Conservation (phyloP, 1,140 invertebrate species). For the Solen grandis region DNA sequence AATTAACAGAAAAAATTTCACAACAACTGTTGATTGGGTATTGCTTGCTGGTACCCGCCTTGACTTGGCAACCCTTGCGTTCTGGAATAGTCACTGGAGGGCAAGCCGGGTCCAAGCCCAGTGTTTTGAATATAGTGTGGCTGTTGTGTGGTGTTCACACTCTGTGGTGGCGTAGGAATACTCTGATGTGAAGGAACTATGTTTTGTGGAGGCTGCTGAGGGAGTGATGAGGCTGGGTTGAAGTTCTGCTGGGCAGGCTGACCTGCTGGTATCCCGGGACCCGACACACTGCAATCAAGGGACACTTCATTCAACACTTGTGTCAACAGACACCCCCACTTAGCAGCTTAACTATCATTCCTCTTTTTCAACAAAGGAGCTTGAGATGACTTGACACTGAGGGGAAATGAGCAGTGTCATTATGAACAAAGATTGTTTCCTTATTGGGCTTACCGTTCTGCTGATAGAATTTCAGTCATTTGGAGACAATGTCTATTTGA, state of each 20-base stretch:
- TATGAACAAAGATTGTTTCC: too few relatives aligned
- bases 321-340: too few relatives aligned
- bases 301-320: background rate
- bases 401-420: too few relatives aligned
- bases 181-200: conserved; percentile 48
- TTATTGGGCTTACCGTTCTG: too few relatives aligned
- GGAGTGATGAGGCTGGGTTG: conserved; percentile 12
- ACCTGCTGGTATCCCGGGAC: background rate
- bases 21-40: conserved; percentile 49
- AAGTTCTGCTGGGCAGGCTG: conserved; percentile 13
- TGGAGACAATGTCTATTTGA: too few relatives aligned
- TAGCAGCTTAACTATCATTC: too few relatives aligned
- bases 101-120: conserved; percentile 31
- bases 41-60: conserved; percentile 43
- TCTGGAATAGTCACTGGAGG: conserved; percentile 35
- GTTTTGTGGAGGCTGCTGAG: conserved; percentile 45
- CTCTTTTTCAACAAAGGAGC: too few relatives aligned
- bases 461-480: too few relatives aligned
- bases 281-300: conserved; percentile 30
- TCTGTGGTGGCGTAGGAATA: conserved; percentile 36
- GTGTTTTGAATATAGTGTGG: conserved; percentile 30
- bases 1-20: conserved; percentile 24
- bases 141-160: conserved; percentile 23
- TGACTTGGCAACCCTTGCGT: background rate
- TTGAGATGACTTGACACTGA: too few relatives aligned